Percentiles rank a stretch among this genome's conserved stretches.
Conservation (phyloP, 2,888 invertebrate species). For the Dryadula phaetusa region DNA sequence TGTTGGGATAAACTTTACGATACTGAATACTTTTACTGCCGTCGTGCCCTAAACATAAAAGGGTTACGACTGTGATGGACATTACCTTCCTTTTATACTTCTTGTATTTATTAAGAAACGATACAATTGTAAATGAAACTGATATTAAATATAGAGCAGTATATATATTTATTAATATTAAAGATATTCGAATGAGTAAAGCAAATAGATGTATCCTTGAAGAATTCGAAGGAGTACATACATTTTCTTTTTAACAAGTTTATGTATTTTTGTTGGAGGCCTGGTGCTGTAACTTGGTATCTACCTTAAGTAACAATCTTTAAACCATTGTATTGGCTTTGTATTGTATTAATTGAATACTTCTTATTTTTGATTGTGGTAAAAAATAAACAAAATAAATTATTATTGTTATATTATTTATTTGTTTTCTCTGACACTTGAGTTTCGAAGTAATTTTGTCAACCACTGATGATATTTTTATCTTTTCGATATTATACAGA, state of each 20-base stretch:
- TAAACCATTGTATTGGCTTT: no score
- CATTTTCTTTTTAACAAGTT: no score
- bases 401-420: no score
- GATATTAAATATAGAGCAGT: slow-evolving; percentile 7
- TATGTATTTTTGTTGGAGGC: no score
- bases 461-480: background rate
- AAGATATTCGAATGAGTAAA: no score
- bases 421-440: background rate
- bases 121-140: slow-evolving; percentile 21
- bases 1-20: slow-evolving; percentile 75
- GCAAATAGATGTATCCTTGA: no score
- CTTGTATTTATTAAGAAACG: slow-evolving; percentile 32
- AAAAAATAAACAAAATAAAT: no score
- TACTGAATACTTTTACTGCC: slow-evolving; percentile 75
- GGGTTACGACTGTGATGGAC: slow-evolving; percentile 58
- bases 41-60: slow-evolving; percentile 73
- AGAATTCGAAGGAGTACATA: no score
- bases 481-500: background rate
- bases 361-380: no score
- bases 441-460: background rate
- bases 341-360: no score
- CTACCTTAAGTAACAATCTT: no score
- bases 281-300: no score
- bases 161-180: background rate
- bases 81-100: slow-evolving; percentile 32